Base-by-base conservation (phyloP, 2,113 vertebrate species). In the Spermophilus dauricus region DNA sequence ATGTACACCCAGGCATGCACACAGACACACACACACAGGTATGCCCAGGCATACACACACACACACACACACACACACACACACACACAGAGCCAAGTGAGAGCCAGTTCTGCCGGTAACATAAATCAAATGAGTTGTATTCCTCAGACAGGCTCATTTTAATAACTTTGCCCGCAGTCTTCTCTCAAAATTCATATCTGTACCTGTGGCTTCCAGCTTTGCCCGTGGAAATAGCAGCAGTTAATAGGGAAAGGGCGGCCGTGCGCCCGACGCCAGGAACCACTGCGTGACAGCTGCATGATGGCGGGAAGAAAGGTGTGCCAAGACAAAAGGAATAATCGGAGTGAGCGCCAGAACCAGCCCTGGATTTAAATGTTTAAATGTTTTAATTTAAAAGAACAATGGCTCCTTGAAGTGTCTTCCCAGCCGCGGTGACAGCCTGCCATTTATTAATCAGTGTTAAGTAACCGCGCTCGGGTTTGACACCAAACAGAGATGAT, bases 371-470 rank as follows among this genome's bases (percentile, higher is more conserved):
- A 98, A 98, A 98, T 98, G 98, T 98, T 98, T 98, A 97, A 98
- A 98, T 98, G 98, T 98, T 99, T 98, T 98, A 98, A 99, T 98
- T 98, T 98, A 87, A 98, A 98, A 98, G 98, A 98, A 99, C 98
- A 99, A 98, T 97, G 98, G 98, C 83, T 98, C 95, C 98, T 98
- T 87, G 98, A 98, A 98, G 98, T 92, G 96, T 91, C 97, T 97
- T 96, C 97, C 45, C 96, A 91, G 81, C n/a, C 92, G 6, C 86
- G 28, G 97, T 98, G 98, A 98, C 98, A 99, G 94, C 51, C 98
- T 98, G 98, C 97, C 98, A 98, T 94, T 97, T 96, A 98, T 83
- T 90, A 97, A 98, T 98, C 97, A 82, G 82, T 63, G 95, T 96
- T 93, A 69, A 97, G 69, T 73, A 96, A 96, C 94, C 88, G 72